Evolutionary conservation across 2,797 vertebrate species (phyloP).

Genomic region (Pseudopleuronectes americanus): DNA sequence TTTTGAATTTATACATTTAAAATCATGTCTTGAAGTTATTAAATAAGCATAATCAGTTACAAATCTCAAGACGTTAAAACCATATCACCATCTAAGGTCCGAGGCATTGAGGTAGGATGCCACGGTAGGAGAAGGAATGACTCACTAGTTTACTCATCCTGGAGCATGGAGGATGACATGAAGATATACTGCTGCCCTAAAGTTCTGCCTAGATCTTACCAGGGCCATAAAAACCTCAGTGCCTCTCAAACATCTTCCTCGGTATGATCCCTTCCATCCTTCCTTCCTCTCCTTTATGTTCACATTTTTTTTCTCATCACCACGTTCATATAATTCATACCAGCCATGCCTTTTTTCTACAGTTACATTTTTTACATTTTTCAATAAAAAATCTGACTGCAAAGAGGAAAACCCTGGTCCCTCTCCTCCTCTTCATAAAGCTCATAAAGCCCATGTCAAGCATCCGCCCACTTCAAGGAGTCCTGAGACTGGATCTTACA

Average conservation of each 20-base stretch:
- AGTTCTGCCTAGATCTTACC: too few relatives aligned
- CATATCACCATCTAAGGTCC: constrained; percentile 26
- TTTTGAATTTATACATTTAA: too few relatives aligned
- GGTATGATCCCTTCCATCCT: neutral
- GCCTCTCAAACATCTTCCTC: too few relatives aligned
- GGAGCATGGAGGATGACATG: neutral
- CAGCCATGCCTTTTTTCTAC: constrained; percentile 26
- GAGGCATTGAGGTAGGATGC: neutral
- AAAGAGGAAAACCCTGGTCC: constrained; percentile 61
- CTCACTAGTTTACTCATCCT: constrained; percentile 8
- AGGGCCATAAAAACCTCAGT: too few relatives aligned
- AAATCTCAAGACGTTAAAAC: neutral
- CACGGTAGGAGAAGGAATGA: constrained; percentile 3
- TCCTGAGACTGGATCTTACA: constrained; percentile 68
- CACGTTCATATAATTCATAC: constrained; percentile 25
- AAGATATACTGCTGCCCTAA: too few relatives aligned
- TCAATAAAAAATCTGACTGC: constrained; percentile 53
- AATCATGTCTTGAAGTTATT: neutral
- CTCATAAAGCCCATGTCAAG: constrained; percentile 78
- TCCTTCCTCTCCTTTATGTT: neutral
- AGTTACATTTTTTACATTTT: constrained; percentile 34
- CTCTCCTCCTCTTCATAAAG: constrained; percentile 74
- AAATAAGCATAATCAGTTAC: neutral
- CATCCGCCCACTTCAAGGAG: constrained; percentile 73
- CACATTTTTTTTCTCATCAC: neutral